A percentile compares a stretch with the other conserved stretches of the same genome.
Conservation (phyloP, 2,888 invertebrate genomes). For the Pristionchus arcanus region DNA sequence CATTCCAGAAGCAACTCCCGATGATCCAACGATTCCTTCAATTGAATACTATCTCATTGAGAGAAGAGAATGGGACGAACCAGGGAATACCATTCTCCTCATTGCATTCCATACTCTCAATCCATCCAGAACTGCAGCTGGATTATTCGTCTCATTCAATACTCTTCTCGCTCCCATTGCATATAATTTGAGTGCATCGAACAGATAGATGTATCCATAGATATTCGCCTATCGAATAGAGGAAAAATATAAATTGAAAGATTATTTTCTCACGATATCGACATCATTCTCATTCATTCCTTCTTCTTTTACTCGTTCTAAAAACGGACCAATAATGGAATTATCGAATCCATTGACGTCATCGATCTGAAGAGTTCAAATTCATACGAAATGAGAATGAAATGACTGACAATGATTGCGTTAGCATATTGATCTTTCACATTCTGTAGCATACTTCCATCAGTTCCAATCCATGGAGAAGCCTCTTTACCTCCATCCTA, state of each 20-base stretch:
- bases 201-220: constrained; percentile 69
- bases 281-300: constrained; percentile 31
- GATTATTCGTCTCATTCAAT: constrained; percentile 64
- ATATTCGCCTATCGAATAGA: constrained; percentile 61
- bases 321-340: constrained; percentile 11
- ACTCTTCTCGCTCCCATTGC: constrained; percentile 69
- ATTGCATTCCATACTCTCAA: constrained; percentile 74
- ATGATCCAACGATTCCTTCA: constrained; percentile 34
- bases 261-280: neutral
- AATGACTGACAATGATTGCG: constrained; percentile 5
- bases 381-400: neutral
- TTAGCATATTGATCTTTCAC: constrained; percentile 76
- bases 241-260: neutral
- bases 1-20: constrained; percentile 28
- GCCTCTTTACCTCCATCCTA: constrained; percentile 73
- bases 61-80: constrained; percentile 40
- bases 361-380: neutral
- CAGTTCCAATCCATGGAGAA: constrained; percentile 77
- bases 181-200: constrained; percentile 71
- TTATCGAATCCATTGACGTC: constrained; percentile 52
- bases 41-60: neutral
- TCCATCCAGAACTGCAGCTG: constrained; percentile 71
- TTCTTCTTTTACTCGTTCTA: constrained; percentile 26
- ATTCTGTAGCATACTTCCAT: constrained; percentile 77
- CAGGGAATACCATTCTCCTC: constrained; percentile 73